Evolutionary conservation across 1,140 invertebrate genomes (phyloP).

Genomic region (Himalopsyche phryganea): DNA sequence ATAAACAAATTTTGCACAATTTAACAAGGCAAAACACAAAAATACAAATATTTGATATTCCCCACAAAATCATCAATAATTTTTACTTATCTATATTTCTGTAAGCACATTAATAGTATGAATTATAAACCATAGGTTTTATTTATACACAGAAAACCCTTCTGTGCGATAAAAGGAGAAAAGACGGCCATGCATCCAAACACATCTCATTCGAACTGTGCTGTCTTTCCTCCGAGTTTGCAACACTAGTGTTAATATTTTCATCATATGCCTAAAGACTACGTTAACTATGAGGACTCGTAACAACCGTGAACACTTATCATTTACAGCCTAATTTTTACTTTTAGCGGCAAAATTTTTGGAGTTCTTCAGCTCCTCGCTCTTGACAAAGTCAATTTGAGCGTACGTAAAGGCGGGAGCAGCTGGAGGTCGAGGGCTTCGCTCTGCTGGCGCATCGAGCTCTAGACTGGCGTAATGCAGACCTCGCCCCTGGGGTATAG

Average conservation of each 20-base stretch:
- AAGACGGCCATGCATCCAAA: too few species aligned
- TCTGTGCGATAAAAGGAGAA: too few species aligned
- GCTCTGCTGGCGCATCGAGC: constrained; percentile 44
- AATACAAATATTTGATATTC: too few species aligned
- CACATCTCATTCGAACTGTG: too few species aligned
- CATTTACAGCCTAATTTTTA: constrained; percentile 24
- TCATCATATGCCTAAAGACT: not conserved
- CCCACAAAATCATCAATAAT: too few species aligned
- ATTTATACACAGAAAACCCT: too few species aligned
- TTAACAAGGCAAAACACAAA: too few species aligned
- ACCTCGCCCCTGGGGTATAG: constrained; percentile 25
- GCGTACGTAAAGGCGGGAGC: constrained; percentile 60
- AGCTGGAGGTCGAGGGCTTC: constrained; percentile 36
- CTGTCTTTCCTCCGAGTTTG: too few species aligned
- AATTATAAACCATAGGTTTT: too few species aligned
- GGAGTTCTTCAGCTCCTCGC: constrained; percentile 42
- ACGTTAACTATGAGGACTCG: not conserved
- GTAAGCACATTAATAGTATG: too few species aligned
- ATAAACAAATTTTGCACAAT: too few species aligned
- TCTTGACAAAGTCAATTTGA: constrained; percentile 69
- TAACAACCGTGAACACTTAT: not conserved
- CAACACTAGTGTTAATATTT: not conserved
- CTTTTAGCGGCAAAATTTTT: constrained; percentile 30
- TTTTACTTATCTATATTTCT: too few species aligned
- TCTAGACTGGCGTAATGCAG: constrained; percentile 68